These are phyloP conservation scores for Hipposideros armiger DNA, from an alignment of 2,113 vertebrate genomes.

Conservation along the genomic window DNA sequence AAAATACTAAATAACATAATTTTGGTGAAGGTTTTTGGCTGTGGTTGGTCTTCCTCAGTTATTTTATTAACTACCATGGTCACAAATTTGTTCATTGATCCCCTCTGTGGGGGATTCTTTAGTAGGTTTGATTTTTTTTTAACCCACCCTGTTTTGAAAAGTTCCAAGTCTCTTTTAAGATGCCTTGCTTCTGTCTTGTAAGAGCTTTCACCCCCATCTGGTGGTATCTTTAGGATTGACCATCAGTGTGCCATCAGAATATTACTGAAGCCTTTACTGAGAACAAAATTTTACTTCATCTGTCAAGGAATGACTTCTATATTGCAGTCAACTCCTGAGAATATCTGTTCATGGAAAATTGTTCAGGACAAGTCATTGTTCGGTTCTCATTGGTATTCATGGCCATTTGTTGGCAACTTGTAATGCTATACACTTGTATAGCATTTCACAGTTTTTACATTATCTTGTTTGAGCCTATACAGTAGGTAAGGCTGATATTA, in stretches of 20 bases:
- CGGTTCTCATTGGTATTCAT: neutral
- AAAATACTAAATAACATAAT: neutral
- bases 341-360: neutral
- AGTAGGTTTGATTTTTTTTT: neutral
- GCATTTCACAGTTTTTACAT: neutral
- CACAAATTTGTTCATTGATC: neutral
- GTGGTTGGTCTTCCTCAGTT: neutral
- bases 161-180: neutral
- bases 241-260: neutral
- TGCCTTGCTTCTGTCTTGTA: neutral
- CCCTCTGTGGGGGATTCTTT: neutral
- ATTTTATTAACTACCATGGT: neutral
- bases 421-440: neutral
- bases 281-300: neutral
- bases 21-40: neutral
- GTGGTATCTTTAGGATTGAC: neutral
- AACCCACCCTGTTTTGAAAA: conserved; percentile 13
- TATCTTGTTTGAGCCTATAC: conserved; percentile 1
- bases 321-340: neutral
- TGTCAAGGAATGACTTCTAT: neutral
- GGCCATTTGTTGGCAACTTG: neutral
- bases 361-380: neutral
- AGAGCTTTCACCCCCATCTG: conserved; percentile 24
- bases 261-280: conserved; percentile 12
- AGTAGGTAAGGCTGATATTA: neutral